Base-by-base conservation (phyloP, 2,888 invertebrate species). In the Torymus tubicola region DNA sequence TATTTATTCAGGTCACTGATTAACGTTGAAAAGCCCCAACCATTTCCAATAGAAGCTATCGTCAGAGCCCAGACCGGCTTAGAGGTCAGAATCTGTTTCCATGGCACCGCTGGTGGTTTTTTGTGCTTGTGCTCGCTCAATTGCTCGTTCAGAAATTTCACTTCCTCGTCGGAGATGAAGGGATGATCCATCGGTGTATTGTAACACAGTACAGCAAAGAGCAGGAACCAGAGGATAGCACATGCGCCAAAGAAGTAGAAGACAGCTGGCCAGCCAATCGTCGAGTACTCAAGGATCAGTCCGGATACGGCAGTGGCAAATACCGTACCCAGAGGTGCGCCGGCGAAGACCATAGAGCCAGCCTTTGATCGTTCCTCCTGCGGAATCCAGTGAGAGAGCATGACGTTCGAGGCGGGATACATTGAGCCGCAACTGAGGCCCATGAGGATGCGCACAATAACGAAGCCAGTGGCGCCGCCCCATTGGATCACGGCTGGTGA, bases 351-450 rank as follows among this genome's bases (percentile, higher is more conserved):
- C 57, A 96, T 88, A 0, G 96, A 94, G 0, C 96, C 96, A 88
- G 96, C 93, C 82, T 94, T 93, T 10, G 96, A 95, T 83, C 96
- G 81, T 67, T 85, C 84, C 0, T 94, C 93, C 0, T 95, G 91
- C 0, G 96, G 96, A 0, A 95, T 95, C 97, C 97, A 97, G 85
- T 95, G 93, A 0, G 96, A 95, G 4, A 97, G 90, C 89, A 97
- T 92, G 0, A 95, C 95, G 88, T 96, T 96, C 85, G 98, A 91
- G 0, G 98, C 97, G 2, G 96, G 96, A 88, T 95, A 96, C 0
- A 96, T 96, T 5, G 95, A 95, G 24, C 96, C 96, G 93, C 97
- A 96, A 81, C 96, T 96, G 3, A 97, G 92, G 60, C 97, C 97
- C 92, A 96, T 96, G 4, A 96, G 86, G 0, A 96, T 93, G 81